Percentiles rank a stretch among this genome's conserved stretches.
phyloP scores from a whole-genome alignment of 2,888 invertebrate species.

The Drosophila neotestacea region DNA sequence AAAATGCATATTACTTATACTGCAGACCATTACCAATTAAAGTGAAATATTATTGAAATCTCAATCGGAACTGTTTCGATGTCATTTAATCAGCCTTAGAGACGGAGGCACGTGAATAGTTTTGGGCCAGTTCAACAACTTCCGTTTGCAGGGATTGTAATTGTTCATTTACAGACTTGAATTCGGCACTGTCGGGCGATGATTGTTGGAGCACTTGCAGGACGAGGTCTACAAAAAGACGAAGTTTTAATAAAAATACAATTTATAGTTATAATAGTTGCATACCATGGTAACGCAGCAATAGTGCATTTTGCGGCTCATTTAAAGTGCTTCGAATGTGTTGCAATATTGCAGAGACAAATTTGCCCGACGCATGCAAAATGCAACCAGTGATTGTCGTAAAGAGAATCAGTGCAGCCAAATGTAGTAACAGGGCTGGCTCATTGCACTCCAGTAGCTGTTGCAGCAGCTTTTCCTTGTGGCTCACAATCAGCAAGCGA shows the following conservation, averaged over 20 bases:
- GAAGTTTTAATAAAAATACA: background rate
- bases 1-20: slow-evolving; percentile 25
- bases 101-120: slow-evolving; percentile 79
- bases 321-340: slow-evolving; percentile 90
- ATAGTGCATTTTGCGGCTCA: slow-evolving; percentile 88
- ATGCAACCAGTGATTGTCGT: slow-evolving; percentile 92
- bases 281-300: slow-evolving; percentile 92
- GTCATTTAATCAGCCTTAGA: slow-evolving; percentile 77
- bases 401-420: slow-evolving; percentile 92
- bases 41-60: slow-evolving; percentile 3
- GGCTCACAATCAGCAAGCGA: slow-evolving; percentile 90
- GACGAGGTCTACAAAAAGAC: slow-evolving; percentile 87
- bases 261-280: background rate
- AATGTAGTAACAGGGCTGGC: slow-evolving; percentile 91
- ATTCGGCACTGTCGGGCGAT: slow-evolving; percentile 86
- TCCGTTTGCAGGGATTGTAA: slow-evolving; percentile 69
- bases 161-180: slow-evolving; percentile 85
- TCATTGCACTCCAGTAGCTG: slow-evolving; percentile 91
- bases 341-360: slow-evolving; percentile 92
- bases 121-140: slow-evolving; percentile 77
- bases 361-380: slow-evolving; percentile 96
- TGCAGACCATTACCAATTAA: slow-evolving; percentile 57
- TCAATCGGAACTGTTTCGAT: background rate
- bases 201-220: slow-evolving; percentile 87
- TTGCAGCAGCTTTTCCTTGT: slow-evolving; percentile 92